Evolutionary conservation across 2,113 vertebrate species (phyloP).

Genomic region (Ellobius talpinus): DNA sequence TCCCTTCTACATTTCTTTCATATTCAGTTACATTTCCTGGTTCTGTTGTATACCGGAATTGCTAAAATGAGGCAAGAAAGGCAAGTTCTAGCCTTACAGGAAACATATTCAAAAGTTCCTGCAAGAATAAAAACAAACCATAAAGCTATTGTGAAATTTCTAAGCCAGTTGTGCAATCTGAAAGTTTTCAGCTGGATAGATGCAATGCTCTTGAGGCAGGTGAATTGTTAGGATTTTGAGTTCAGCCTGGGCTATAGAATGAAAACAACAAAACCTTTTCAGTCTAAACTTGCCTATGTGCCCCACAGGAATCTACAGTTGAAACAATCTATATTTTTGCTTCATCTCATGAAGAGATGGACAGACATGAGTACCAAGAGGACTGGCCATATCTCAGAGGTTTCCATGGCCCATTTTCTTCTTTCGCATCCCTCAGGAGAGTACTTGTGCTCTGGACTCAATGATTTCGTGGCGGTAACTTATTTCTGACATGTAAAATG

Average conservation of each 20-base stretch:
- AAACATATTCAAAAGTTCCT: constrained; percentile 31
- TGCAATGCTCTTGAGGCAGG: background rate
- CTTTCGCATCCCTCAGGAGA: background rate
- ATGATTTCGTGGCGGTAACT: background rate
- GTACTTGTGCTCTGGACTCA: background rate
- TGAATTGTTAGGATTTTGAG: background rate
- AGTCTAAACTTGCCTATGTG: background rate
- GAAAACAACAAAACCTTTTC: background rate
- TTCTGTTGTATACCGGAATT: background rate
- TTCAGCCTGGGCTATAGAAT: background rate
- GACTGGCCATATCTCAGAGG: rapidly evolving
- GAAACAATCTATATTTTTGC: background rate
- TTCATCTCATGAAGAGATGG: background rate
- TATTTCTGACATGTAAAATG: background rate
- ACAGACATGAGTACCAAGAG: background rate
- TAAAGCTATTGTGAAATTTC: constrained; percentile 49
- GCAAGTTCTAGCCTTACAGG: background rate
- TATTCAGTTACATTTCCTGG: background rate
- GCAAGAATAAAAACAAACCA: background rate
- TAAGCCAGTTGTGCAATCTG: background rate
- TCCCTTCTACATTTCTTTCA: background rate
- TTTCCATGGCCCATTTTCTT: rapidly evolving
- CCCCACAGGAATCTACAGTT: background rate
- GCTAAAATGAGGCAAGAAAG: constrained; percentile 50
- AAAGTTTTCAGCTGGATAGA: background rate